These are phyloP conservation scores for Pogonomyrmex barbatus DNA, from an alignment of 1,140 invertebrate species.

Conservation along the genomic window DNA sequence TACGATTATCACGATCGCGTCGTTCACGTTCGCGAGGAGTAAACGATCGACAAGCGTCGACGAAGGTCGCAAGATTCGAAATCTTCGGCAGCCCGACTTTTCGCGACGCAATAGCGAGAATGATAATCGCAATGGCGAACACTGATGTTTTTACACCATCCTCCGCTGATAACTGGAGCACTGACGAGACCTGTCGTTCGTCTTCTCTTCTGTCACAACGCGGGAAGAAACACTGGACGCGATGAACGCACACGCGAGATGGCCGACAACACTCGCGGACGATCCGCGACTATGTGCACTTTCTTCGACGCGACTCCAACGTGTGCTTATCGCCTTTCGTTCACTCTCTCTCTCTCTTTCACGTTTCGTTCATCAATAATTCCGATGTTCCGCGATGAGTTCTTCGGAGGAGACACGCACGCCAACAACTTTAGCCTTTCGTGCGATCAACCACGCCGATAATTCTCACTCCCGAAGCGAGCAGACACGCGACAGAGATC, in stretches of 20 bases:
- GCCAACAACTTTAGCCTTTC: neutral
- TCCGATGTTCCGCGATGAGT: neutral
- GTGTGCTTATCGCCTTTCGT: neutral
- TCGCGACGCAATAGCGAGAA: neutral
- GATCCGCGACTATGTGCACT: conserved; percentile 20
- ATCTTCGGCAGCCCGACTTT: conserved; percentile 12
- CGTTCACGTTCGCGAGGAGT: neutral
- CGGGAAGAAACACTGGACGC: neutral
- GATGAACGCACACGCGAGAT: neutral
- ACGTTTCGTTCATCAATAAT: neutral
- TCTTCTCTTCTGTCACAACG: neutral
- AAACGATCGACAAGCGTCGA: neutral
- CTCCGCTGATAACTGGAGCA: neutral
- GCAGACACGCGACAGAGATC: neutral
- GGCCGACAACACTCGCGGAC: neutral
- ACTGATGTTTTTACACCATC: neutral
- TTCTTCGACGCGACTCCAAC: neutral
- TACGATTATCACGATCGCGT: neutral
- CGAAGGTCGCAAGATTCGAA: neutral
- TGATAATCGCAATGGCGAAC: neutral
- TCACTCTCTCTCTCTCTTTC: neutral
- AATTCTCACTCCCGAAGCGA: neutral
- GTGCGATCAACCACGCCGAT: neutral
- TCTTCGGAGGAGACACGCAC: neutral
- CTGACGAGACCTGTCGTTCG: neutral